Evolutionary conservation across 2,113 vertebrate species (phyloP), one percentile per base, ranked within the genome.

Genomic region (Sylvia atricapilla): DNA sequence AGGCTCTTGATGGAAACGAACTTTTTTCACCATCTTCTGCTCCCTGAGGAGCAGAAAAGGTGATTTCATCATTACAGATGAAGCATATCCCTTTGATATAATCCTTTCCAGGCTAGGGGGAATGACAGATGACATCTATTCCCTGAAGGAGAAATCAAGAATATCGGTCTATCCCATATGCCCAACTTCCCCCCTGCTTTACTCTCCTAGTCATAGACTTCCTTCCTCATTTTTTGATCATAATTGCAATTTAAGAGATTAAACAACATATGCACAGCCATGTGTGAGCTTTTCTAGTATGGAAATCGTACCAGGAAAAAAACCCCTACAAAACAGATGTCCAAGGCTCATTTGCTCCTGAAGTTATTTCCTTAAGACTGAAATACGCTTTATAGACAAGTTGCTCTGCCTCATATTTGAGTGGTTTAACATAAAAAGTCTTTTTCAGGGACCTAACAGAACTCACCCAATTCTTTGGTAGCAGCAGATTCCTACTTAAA

Each of bases 231-330:
- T 95, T 95, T 96, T 97, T 93, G 55, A 96, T 85, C 85, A 60
- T 90, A 96, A 97, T 94, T 94, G 59, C 94, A 95, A 95, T 96
- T 96, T 95, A 94, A 90, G 85, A 92, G 80, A 96, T 96, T 96
- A 96, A 94, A 96, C 92, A 96, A 94, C 94, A 94, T 93, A 95
- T 87, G 94, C 58, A 78, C 52, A 93, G 94, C 93, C 95, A 96
- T 95, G 94, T 96, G 93, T 72, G 74, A 82, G 87, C 62, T 53
- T 84, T 90, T 75, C 93, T 88, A 81, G 41, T 79, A 75, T 78
- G 85, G 83, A 96, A 96, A 90, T 86, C 49, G 37, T 68, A 93
- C 60, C 56, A 52, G 80, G 46, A 88, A 81, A 84, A 84, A 44
- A 46, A 3, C 0, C 2, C 53, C 63, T 5, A 52, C 72, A 84